Base-by-base conservation (phyloP, 2,888 invertebrate species). In the Hyposoter didymator region DNA sequence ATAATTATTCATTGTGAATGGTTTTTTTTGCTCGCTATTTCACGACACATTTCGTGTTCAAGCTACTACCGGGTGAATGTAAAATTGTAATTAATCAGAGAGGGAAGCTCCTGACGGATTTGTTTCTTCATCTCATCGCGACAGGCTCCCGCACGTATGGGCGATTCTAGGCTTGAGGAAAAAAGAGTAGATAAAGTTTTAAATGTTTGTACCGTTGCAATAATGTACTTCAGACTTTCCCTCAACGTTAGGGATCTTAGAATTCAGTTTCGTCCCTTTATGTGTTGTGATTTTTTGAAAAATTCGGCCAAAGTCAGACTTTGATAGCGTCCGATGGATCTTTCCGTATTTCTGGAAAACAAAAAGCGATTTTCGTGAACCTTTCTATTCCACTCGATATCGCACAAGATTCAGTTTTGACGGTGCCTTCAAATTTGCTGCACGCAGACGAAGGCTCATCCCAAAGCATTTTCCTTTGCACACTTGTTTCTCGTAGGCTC, bases 1-100 rank as follows among this genome's bases (percentile, higher is more conserved):
- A 76, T 78, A 78, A 84, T 74, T 78, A 78, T 81, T 78, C 78
- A 74, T 81, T 78, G 78, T 73, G 19, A 78, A 84, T 35, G 59
- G 6, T 49, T 45, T 72, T 55, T 59, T 67, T 22, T 70, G 10
- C n/a, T 49, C 39, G 4, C 35, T 66, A 28, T 55, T 75, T 35
- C 45, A 52, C 47, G 49, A 66, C 39, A 62, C 74, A 45, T 45
- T 49, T 78, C 49, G 55, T 59, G 78, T 76, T 72, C 59, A 35
- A 28, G 70, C 78, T 72, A 67, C 64, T 39, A 52, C 72, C 67
- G 59, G 78, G 64, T 84, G 83, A 84, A 84, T 79, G 78, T 74
- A 69, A 79, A 84, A 78, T 49, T 82, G 55, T 73, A 45, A 84
- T 79, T 59, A 74, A 69, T 69, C 72, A 72, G n/a, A 78, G 78